Evolutionary conservation across 2,797 vertebrate species (phyloP).

Genomic region (Neomorphus geoffroyi): DNA sequence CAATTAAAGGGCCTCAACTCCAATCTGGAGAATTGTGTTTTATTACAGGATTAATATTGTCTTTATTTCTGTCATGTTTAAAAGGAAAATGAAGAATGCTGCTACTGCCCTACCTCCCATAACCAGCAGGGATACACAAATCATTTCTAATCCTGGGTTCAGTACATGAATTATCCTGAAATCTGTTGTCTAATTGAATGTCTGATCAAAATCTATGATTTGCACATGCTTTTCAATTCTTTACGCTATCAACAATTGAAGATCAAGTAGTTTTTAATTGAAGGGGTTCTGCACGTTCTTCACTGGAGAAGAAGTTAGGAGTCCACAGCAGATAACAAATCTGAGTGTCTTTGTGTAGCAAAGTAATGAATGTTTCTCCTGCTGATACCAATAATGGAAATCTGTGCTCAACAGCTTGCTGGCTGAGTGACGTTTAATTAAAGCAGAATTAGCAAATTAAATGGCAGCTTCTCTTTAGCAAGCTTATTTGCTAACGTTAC

Average conservation of each 20-base stretch:
- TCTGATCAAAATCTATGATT: neutral
- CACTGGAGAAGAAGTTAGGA: neutral
- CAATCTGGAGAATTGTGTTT: neutral
- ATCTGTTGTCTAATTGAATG: neutral
- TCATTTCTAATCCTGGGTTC: neutral
- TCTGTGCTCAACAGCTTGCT: neutral
- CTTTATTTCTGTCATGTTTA: neutral
- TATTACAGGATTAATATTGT: neutral
- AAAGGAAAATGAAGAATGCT: neutral
- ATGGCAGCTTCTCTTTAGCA: neutral
- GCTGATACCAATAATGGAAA: neutral
- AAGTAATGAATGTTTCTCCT: neutral
- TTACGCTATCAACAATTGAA: neutral
- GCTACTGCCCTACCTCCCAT: neutral
- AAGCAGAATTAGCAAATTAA: neutral
- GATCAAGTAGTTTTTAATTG: neutral
- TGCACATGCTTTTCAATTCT: neutral
- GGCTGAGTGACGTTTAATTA: constrained; percentile 16
- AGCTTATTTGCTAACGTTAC: neutral
- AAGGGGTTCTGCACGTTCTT: neutral
- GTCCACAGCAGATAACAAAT: neutral
- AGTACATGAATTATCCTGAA: neutral
- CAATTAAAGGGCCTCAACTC: neutral
- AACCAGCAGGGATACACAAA: neutral
- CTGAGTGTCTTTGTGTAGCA: neutral